Conservation (phyloP, 2,888 invertebrate genomes). For the Acronicta leporina region DNA sequence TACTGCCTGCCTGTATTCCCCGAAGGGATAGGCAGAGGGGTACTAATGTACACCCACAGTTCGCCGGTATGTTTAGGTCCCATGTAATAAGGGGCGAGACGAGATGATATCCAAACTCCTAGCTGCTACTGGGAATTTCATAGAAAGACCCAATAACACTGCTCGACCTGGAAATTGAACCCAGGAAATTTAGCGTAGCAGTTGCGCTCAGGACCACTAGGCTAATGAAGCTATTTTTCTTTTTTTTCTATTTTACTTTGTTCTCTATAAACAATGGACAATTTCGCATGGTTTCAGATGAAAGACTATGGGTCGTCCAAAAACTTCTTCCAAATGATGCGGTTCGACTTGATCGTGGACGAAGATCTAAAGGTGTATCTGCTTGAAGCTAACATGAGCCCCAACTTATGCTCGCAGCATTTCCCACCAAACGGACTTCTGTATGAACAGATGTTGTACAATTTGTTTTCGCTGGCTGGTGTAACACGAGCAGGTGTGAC, state of each 20-base stretch:
- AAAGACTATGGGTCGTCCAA: constrained; percentile 85
- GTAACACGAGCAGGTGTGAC: constrained; percentile 78
- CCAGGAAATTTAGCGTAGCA: too few species aligned
- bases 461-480: constrained; percentile 94
- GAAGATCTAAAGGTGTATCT: constrained; percentile 95
- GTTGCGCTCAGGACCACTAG: too few species aligned
- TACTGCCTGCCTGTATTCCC: too few species aligned
- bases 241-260: neutral
- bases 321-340: constrained; percentile 98
- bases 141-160: too few species aligned
- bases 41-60: too few species aligned
- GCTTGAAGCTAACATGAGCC: constrained; percentile 99
- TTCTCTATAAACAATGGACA: neutral
- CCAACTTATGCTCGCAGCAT: constrained; percentile 98
- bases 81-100: too few species aligned
- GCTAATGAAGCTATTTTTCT: too few species aligned
- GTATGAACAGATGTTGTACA: constrained; percentile 97
- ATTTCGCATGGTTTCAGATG: constrained; percentile 65
- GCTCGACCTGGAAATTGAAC: too few species aligned
- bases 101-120: too few species aligned
- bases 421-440: constrained; percentile 96
- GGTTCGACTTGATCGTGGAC: constrained; percentile 98
- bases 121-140: too few species aligned
- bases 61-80: too few species aligned
- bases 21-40: too few species aligned